Conservation (phyloP, 2,888 invertebrate genomes). For the Nomada fabriciana region DNA sequence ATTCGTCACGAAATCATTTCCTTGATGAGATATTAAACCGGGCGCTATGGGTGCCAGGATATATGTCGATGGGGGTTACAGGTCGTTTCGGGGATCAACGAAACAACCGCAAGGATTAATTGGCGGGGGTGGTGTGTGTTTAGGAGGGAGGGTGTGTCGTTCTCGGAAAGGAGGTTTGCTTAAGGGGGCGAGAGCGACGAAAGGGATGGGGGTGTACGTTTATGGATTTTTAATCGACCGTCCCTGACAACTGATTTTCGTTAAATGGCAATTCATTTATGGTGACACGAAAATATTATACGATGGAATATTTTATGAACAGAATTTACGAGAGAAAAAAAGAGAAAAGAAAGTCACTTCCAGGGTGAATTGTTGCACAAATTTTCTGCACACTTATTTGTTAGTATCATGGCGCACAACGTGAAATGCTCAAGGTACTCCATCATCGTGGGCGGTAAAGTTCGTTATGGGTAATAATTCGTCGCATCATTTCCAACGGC, state of each 20-base stretch:
- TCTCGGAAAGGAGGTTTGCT: background rate
- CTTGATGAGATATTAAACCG: slow-evolving; percentile 43
- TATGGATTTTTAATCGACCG: too few relatives aligned
- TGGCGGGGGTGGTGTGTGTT: background rate
- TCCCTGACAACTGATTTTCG: too few relatives aligned
- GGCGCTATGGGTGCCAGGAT: background rate
- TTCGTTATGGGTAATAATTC: slow-evolving; percentile 24
- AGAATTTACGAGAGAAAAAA: background rate
- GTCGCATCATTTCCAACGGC: slow-evolving; percentile 2
- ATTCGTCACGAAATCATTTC: slow-evolving; percentile 56
- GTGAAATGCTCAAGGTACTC: background rate
- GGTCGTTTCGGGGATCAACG: background rate
- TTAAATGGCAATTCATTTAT: too few relatives aligned
- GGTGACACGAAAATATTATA: too few relatives aligned
- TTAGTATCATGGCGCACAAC: background rate
- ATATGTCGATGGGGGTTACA: background rate
- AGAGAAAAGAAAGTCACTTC: background rate
- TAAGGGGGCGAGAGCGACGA: too few relatives aligned
- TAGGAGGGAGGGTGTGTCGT: background rate
- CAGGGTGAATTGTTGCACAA: background rate
- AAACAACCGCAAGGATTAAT: slow-evolving; percentile 22
- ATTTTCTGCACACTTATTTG: background rate
- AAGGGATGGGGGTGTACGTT: too few relatives aligned
- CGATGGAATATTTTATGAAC: too few relatives aligned
- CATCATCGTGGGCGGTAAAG: background rate